Evolutionary conservation across 2,113 vertebrate species (phyloP), one percentile per base, ranked within the genome.

Genomic region (Plecturocebus donacophilus): DNA sequence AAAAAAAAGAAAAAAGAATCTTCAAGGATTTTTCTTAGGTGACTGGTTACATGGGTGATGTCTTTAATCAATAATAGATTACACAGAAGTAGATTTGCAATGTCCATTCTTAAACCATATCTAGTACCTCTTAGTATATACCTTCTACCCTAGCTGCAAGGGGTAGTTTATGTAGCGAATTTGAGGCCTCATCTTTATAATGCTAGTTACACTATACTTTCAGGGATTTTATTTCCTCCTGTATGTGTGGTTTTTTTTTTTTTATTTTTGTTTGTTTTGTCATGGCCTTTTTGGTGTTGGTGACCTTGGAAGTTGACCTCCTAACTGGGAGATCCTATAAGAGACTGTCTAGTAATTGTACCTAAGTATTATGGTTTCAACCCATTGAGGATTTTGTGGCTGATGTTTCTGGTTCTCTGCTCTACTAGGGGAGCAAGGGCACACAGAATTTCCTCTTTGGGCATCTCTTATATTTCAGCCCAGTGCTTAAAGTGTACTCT

Each of bases 131-230:
- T 83, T 64, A 87, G 40, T 30, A 38, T 80, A n/a, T 49, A 42
- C 49, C 61, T 95, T 90, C 25, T 56, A 20, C 38, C 19, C 17
- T 64, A 71, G 38, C 20, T 64, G 8, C 32, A 54, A 35, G 11
- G 52, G 27, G 35, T 70, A 76, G 14, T 77, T 95, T 66, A 52
- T 71, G 35, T 61, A 85, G 56, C 20, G 38, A 84, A 58, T 68
- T 58, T 64, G 45, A 87, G 61, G 54, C 61, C 58, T 96, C 30
- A 70, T 95, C 25, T 88, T 94, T 94, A 16, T 95, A 82, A 79
- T 77, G 20, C 38, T 81, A 47, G 40, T 94, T 82, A 23, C 4
- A 83, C 0, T 45, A 66, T 11, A 19, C 80, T n/a, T 89, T 96
- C 82, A 93, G 19, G 47, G 32, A 84, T 94, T 93, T 70, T 19